These are phyloP conservation scores for Baryphthengus martii DNA, from an alignment of 2,113 vertebrate genomes.

Conservation along the genomic window DNA sequence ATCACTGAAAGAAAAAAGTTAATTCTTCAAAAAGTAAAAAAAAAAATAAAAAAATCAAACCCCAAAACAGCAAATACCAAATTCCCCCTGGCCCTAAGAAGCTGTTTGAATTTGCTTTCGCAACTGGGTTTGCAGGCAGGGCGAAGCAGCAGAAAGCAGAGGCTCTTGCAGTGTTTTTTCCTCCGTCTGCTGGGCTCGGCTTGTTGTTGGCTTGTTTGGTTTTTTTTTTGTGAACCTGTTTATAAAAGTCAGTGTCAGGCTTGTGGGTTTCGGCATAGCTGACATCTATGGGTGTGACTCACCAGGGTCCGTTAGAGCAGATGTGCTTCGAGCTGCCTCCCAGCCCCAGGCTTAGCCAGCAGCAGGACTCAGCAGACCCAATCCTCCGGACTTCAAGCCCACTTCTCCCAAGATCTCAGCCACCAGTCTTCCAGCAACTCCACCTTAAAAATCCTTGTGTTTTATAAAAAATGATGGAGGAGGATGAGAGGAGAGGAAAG, in stretches of 20 bases:
- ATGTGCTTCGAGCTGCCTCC: not conserved
- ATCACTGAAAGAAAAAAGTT: not conserved
- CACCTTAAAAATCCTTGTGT: not conserved
- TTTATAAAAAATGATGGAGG: not conserved
- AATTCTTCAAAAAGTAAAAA: not conserved
- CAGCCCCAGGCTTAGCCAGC: fast-evolving
- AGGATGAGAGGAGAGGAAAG: not conserved
- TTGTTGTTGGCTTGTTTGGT: not conserved
- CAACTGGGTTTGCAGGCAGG: not conserved
- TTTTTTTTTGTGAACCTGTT: not conserved
- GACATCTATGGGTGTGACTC: not conserved
- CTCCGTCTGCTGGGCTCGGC: not conserved
- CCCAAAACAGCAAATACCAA: too few species aligned
- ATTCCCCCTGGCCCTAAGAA: fast-evolving
- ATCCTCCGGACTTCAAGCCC: fast-evolving
- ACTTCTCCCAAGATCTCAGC: not conserved
- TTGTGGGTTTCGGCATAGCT: not conserved
- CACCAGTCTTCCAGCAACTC: not conserved
- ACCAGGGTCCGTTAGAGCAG: not conserved
- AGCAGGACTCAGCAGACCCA: fast-evolving
- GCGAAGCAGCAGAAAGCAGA: fast-evolving
- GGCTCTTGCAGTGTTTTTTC: not conserved
- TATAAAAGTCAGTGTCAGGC: not conserved
- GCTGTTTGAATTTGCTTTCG: not conserved
- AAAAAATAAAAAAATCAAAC: not conserved